phyloP scores from a whole-genome alignment of 2,113 vertebrate genomes.

The Solea solea region DNA sequence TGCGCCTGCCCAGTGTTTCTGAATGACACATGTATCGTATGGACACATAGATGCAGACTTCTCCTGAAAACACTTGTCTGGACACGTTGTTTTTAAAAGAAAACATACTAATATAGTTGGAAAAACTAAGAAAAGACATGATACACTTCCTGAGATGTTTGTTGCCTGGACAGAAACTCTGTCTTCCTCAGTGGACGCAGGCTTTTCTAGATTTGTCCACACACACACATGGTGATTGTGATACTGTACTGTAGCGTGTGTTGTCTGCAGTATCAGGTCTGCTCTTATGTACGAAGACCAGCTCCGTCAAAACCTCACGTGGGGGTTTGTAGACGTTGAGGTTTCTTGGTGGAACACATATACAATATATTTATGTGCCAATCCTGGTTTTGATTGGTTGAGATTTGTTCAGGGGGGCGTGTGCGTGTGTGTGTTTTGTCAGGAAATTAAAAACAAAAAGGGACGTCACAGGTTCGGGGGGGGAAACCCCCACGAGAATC shows the following conservation, averaged over 20 bases:
- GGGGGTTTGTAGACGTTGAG: not conserved
- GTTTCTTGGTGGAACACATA: not conserved
- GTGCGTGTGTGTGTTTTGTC: conserved; percentile 15
- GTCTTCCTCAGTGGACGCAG: not conserved
- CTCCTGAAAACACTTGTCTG: too few species aligned
- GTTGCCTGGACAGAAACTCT: not conserved
- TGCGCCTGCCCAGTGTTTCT: too few species aligned
- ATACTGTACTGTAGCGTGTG: not conserved
- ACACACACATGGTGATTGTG: not conserved
- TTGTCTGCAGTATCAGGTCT: conserved; percentile 4
- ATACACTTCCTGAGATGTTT: not conserved
- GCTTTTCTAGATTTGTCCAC: not conserved
- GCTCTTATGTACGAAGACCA: too few species aligned
- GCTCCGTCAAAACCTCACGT: not conserved
- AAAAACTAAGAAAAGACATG: not conserved
- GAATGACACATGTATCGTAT: too few species aligned
- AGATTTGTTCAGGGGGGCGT: conserved; percentile 10
- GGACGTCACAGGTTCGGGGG: conserved; percentile 42
- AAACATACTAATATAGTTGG: too few species aligned
- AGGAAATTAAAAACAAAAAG: conserved; percentile 25
- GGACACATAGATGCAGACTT: too few species aligned
- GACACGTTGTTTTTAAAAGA: too few species aligned
- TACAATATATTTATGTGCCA: not conserved
- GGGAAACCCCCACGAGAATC: conserved; percentile 32
- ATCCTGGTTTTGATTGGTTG: conserved; percentile 31